Conservation (phyloP, 2,888 invertebrate species). For the Polymixis flavicincta region DNA sequence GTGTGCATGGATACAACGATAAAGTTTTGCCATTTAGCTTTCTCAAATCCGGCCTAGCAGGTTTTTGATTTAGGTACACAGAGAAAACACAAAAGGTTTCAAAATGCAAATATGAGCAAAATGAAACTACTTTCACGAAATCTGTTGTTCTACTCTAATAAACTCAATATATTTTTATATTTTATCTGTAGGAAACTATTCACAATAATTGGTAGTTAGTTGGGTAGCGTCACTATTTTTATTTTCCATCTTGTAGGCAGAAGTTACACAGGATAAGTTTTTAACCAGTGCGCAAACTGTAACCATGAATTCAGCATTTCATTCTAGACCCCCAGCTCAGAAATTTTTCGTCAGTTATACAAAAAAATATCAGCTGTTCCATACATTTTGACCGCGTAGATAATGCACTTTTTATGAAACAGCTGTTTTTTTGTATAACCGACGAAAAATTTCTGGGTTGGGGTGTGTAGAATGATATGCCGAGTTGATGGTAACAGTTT, state of each 20-base stretch:
- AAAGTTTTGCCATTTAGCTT: slow-evolving; percentile 31
- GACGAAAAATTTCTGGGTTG: too few species aligned
- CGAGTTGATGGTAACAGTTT: too few species aligned
- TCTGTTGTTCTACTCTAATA: background rate
- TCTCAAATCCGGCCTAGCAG: slow-evolving; percentile 33
- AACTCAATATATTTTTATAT: slow-evolving; percentile 9
- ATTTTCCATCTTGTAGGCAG: slow-evolving; percentile 33
- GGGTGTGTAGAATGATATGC: too few species aligned
- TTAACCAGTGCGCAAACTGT: too few species aligned
- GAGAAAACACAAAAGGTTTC: slow-evolving; percentile 24
- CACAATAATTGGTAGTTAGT: slow-evolving; percentile 17
- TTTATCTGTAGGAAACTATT: background rate
- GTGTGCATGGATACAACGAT: slow-evolving; percentile 1
- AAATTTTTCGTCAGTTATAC: too few species aligned
- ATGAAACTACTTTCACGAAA: slow-evolving; percentile 16
- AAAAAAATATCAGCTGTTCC: too few species aligned
- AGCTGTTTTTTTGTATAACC: too few species aligned
- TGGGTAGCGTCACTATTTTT: slow-evolving; percentile 24
- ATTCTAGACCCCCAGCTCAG: too few species aligned
- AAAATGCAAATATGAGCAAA: slow-evolving; percentile 21
- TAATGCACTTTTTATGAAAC: too few species aligned
- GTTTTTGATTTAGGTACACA: slow-evolving; percentile 37
- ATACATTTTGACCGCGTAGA: too few species aligned
- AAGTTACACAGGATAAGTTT: too few species aligned
- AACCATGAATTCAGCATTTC: too few species aligned